phyloP scores from a whole-genome alignment of 2,113 vertebrate species.

The pig (Sus scrofa) region DNA sequence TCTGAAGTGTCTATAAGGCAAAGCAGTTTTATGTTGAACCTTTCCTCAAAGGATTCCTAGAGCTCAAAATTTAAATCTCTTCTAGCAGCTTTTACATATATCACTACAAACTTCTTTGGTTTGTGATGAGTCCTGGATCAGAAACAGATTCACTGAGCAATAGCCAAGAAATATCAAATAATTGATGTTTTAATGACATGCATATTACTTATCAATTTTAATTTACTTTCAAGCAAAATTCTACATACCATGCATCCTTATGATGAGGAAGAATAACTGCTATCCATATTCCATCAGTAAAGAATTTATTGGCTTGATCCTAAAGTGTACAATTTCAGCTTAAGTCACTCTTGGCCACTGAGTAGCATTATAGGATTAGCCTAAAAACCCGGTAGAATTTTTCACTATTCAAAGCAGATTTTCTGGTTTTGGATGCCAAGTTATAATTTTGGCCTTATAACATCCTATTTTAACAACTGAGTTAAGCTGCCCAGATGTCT shows the following conservation, averaged over 20 bases:
- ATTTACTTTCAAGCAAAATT: constrained; percentile 29
- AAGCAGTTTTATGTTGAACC: neutral
- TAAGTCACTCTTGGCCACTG: neutral
- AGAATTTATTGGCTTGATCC: neutral
- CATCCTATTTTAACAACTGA: constrained; percentile 28
- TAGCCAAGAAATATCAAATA: constrained; percentile 7
- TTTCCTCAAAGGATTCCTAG: neutral
- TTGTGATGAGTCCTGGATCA: neutral
- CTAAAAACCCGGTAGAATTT: constrained; percentile 5
- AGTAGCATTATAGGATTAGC: constrained; percentile 1
- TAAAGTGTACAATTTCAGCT: neutral
- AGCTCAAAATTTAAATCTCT: neutral
- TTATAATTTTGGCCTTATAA: neutral
- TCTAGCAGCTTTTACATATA: neutral
- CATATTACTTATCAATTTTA: neutral
- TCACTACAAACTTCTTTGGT: neutral
- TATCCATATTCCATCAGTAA: neutral
- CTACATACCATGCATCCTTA: neutral
- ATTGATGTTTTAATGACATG: neutral
- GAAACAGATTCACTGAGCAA: neutral
- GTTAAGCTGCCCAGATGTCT: neutral
- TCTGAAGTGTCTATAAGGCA: neutral
- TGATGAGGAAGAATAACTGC: neutral
- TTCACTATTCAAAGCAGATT: constrained; percentile 47
- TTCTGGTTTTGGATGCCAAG: constrained; percentile 22